phyloP scores from a whole-genome alignment of 2,888 invertebrate species.

The Amaurobius ferox region DNA sequence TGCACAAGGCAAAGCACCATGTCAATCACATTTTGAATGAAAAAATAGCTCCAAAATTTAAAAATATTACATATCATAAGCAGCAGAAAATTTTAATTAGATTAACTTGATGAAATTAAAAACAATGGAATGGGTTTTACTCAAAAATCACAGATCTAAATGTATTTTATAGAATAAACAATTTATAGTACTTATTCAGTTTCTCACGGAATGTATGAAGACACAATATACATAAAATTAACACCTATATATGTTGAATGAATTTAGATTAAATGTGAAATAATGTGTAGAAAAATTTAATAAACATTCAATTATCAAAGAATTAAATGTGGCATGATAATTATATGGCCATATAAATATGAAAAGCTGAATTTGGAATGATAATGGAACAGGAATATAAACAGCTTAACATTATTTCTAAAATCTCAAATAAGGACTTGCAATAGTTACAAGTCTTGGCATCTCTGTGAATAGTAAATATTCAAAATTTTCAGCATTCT shows the following conservation, averaged over 20 bases:
- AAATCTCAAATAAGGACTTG: conserved; percentile 23
- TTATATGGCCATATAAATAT: no score
- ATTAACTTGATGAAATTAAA: neutral
- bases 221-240: conserved; percentile 4
- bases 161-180: neutral
- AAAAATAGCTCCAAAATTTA: no score
- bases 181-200: conserved; percentile 29
- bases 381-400: conserved; percentile 42
- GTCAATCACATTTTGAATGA: no score
- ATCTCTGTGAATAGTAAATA: conserved; percentile 59
- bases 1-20: no score
- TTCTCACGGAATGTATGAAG: conserved; percentile 28
- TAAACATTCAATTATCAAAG: no score
- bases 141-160: conserved; percentile 1
- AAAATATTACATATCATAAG: no score
- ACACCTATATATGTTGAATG: no score
- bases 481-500: conserved; percentile 32
- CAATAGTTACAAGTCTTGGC: conserved; percentile 34
- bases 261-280: no score
- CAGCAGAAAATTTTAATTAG: neutral
- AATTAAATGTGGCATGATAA: no score
- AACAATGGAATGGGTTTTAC: neutral
- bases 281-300: no score
- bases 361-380: conserved; percentile 41
- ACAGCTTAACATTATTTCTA: conserved; percentile 26